Base-by-base conservation (phyloP, 2,797 vertebrate genomes). In the Glossophaga mutica region DNA sequence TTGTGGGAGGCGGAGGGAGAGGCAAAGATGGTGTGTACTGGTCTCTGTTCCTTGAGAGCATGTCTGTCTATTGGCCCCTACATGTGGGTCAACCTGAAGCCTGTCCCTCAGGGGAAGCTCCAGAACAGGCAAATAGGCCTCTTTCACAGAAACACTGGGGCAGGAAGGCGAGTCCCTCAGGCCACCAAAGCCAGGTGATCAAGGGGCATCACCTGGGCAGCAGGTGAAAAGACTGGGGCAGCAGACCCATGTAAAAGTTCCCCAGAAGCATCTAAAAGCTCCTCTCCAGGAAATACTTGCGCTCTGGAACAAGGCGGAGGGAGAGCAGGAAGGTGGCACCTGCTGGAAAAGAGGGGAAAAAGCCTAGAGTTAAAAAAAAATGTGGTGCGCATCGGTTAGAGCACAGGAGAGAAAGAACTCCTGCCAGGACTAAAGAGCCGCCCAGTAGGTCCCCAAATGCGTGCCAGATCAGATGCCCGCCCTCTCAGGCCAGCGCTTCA, bases 361-460 rank as follows among this genome's bases (percentile, higher is more conserved):
- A 26, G 32, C 32, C 32, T 65, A 16, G 62, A 65, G 62, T 65
- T 65, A 42, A 14, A 42, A 2, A 16, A 46, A 74, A 46, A 16
- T 15, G 21, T 70, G 68, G 34, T 12, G 11, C 9, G 39, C 39
- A 34, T 7, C 19, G 16, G n/a, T 68, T 68, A 34, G 65, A 68
- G n/a, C 1, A 18, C 18, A 34, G n/a, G 18, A 34, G 65, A 68
- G 65, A 68, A 21, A 18, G n/a, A 34, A 19, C 16, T 5, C 6
- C 48, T 0, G 21, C 5, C 26, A 46, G 39, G 4, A 12, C 26
- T 5, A 0, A 14, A 26, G 21, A 29, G 1, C 3, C 0, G 0
- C 14, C 9, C 2, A 39, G 65, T 34, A 44, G 37, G 68, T 5
- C 37, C 32, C 37, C 18, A 4, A 8, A 26, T 18, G 18, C 6